Evolutionary conservation across 2,888 invertebrate genomes (phyloP), one percentile per base, ranked within the genome.

Genomic region (Andricus curvator): DNA sequence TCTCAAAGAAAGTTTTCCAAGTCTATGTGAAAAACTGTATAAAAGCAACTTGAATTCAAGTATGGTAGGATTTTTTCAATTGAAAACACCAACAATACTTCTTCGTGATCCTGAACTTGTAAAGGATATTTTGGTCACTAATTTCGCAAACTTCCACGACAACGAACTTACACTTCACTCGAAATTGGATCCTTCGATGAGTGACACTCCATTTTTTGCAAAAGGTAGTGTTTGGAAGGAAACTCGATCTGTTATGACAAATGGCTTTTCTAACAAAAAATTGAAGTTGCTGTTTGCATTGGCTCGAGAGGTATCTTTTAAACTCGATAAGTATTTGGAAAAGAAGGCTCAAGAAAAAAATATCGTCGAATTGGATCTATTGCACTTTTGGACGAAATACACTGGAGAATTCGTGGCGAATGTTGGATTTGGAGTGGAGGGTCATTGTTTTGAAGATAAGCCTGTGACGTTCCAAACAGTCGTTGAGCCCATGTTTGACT

Each of bases 341-440:
- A 82, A 82, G 2, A 82, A 15, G 48, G 68, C 64, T 29, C 15
- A 29, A 25, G 64, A 8, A 68, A 77, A 81, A 83, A 83, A 41
- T n/a, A 44, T 33, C 8, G 77, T 51, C 4, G 85, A 82, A 56
- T 70, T 88, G 0, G 89, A 92, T 33, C 6, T 86, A 48, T 89
- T 90, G 41, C 22, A 83, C 0, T 70, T 88, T 3, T 88, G 87
- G n/a, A 64, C 84, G 5, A 84, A 81, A 51, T 89, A 85, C 78
- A 91, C 90, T 0, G 87, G 87, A 0, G 89, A 91, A 41, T 82
- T 90, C 0, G 87, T 89, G 0, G 87, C 90, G 0, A 84, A 84
- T 15, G 83, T 85, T 0, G 90, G 88, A 0, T 85, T 90, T 25
- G 89, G 89, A 0, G 82, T 89, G 9, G 87, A 90, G 62, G 91